Evolutionary conservation across 2,113 vertebrate species (phyloP), one percentile per base, ranked within the genome.

Genomic region (Anarrhichthys ocellatus): DNA sequence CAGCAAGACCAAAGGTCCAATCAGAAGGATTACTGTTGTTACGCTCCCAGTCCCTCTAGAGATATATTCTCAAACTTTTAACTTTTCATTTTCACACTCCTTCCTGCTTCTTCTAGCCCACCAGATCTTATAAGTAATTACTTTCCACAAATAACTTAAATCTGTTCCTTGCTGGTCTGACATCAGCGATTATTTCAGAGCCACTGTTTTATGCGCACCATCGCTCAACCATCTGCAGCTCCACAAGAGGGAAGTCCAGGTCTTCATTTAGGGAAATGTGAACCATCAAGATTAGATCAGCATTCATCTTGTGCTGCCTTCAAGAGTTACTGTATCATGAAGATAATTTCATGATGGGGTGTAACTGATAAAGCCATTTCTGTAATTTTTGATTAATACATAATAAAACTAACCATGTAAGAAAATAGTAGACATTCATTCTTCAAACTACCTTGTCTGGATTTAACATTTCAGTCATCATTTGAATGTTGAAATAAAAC

Each of bases 121-220:
- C 2, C 64, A 73, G 27, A 14, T 54, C 36, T 52, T n/a, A 52
- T 52, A 52, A 61, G 34, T 63, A 52, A 81, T 79, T 65, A 64
- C 68, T 81, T 80, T 64, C 54, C 52, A 65, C 11, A 42, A 15
- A 29, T 14, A 75, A 69, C 69, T 62, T 6, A 40, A 78, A 85
- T 72, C 29, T 11, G 40, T 34, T 73, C 42, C 83, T 81, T 59
- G 66, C 56, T 66, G 40, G 36, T 79, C 42, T 11, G 62, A 87
- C 76, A 76, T 80, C 20, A 72, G 72, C 78, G 10, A 34, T 70
- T 76, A 52, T 73, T 76, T 81, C 14, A 80, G 13, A n/a, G 29
- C 36, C 50, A 22, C 50, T 38, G 9, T 72, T 74, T 71, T 24
- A 68, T 62, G 24, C 3, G 1, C 48, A 63, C 66, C 68, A 65